Conservation (phyloP, 2,113 vertebrate genomes). For the Harpagus bidentatus region DNA sequence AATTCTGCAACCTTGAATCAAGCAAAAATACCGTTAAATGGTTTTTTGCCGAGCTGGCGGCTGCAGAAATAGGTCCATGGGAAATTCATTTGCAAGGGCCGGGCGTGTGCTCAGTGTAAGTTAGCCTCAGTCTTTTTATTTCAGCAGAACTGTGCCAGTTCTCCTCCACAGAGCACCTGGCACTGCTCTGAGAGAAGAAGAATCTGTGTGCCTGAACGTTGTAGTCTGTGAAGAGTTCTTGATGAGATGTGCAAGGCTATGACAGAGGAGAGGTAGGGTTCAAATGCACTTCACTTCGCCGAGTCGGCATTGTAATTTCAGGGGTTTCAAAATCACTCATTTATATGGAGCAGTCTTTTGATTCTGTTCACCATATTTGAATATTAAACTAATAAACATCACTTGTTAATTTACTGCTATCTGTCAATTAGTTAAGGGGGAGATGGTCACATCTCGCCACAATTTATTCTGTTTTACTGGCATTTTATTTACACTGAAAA, state of each 20-base stretch:
- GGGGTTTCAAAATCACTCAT: conserved; percentile 30
- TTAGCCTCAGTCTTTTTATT: neutral
- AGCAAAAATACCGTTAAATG: neutral
- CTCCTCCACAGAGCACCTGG: neutral
- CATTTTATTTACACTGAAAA: neutral
- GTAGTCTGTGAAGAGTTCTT: neutral
- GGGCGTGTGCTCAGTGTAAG: neutral
- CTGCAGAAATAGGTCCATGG: neutral
- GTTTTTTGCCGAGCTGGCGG: neutral
- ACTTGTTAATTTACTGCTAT: conserved; percentile 66
- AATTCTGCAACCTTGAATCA: neutral
- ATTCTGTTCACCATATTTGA: conserved; percentile 68
- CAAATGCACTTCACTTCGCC: neutral
- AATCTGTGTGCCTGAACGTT: neutral
- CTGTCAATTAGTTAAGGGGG: conserved; percentile 58
- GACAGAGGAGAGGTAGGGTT: neutral
- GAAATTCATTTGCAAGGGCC: neutral
- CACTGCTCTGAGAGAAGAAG: neutral
- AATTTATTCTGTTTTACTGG: neutral
- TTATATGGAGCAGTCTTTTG: conserved; percentile 38
- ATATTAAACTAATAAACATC: conserved; percentile 63
- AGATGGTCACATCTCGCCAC: neutral
- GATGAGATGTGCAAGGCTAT: neutral
- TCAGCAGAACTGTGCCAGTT: neutral
- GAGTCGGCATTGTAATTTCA: conserved; percentile 22